phyloP scores from a whole-genome alignment of 2,888 invertebrate genomes.

The Hipparchia semele region DNA sequence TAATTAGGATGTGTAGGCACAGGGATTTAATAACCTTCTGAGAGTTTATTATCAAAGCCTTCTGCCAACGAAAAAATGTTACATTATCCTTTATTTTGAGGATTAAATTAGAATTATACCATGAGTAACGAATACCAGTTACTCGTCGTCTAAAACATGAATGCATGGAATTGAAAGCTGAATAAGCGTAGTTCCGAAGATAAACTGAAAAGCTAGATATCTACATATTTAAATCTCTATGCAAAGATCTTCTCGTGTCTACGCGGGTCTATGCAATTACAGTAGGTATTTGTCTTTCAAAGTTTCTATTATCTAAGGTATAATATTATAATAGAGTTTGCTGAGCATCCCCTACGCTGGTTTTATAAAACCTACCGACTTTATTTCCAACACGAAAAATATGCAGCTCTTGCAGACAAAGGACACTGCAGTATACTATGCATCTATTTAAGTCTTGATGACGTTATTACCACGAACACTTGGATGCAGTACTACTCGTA shows the following conservation, averaged over 20 bases:
- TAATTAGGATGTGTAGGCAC: too few relatives aligned
- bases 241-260: background rate
- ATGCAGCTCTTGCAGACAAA: background rate
- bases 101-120: background rate
- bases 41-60: too few relatives aligned
- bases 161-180: background rate
- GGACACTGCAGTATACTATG: background rate
- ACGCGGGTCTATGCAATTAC: background rate
- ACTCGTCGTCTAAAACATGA: background rate
- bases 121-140: background rate
- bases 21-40: too few relatives aligned
- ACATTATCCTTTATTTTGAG: background rate
- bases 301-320: background rate
- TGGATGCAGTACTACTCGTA: background rate
- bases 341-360: background rate
- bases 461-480: background rate
- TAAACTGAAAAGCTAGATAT: background rate
- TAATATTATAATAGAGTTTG: slow-evolving; percentile 2
- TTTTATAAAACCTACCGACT: background rate
- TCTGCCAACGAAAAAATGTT: too few relatives aligned
- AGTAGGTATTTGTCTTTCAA: background rate
- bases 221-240: background rate
- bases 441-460: slow-evolving; percentile 4
- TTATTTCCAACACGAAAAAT: background rate
- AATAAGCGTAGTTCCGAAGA: background rate